Conservation (phyloP, 1,140 invertebrate genomes). For the Frieseomelitta varia region DNA sequence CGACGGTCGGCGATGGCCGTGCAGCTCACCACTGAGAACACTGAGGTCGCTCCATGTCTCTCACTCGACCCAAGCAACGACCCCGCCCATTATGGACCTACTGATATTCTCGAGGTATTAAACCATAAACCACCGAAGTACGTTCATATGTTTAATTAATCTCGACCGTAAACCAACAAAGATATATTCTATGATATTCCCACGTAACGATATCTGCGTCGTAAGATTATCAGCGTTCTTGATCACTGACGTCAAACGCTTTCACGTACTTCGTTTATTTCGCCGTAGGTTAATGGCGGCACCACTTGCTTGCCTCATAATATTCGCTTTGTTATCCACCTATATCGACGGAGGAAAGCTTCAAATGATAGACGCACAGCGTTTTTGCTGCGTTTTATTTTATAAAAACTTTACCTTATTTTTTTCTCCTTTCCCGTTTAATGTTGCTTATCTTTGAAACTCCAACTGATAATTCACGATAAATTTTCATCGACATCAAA, state of each 20-base stretch:
- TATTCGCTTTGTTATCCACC: conserved; percentile 4
- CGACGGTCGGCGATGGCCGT: conserved; percentile 64
- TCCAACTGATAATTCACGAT: not conserved
- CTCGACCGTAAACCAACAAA: conserved; percentile 15
- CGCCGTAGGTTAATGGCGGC: conserved; percentile 44
- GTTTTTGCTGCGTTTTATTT: no score
- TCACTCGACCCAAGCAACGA: conserved; percentile 56
- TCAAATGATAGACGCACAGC: not conserved
- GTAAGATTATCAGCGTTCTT: conserved; percentile 55
- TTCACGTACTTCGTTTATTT: conserved; percentile 37
- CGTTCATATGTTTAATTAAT: conserved; percentile 43
- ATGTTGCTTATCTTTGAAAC: not conserved
- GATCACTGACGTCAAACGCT: conserved; percentile 51
- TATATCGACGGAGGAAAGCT: conserved; percentile 23
- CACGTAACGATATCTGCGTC: conserved; percentile 46
- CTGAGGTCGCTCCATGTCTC: conserved; percentile 68
- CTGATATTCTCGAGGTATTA: conserved; percentile 39
- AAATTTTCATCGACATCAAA: not conserved
- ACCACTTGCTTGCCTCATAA: conserved; percentile 39
- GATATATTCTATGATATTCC: conserved; percentile 40
- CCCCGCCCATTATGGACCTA: conserved; percentile 60
- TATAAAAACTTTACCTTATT: not conserved
- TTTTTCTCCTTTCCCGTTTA: not conserved
- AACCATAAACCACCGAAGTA: conserved; percentile 46
- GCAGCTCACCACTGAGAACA: conserved; percentile 67